Base-by-base conservation (phyloP, 2,113 vertebrate species). In the Channa maculata region DNA sequence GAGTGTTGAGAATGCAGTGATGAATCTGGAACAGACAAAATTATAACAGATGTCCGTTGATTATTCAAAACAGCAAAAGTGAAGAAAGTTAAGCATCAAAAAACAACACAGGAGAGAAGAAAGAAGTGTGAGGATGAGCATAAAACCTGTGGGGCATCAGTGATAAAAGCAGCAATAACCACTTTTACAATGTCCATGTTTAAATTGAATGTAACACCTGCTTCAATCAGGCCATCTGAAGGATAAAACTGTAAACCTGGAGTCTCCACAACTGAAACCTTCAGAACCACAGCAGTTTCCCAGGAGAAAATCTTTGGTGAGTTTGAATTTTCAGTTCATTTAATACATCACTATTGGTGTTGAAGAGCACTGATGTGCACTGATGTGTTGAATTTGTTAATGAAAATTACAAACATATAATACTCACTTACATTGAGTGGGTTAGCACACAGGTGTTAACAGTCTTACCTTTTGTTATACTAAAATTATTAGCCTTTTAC, bases 101-200 rank as follows among this genome's bases (percentile, higher is more conserved):
- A 24, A 24, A 24, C 24, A 24, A 24, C 24, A 24, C 1, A 10
- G 5, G 10, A 46, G n/a, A 10, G 14, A 39, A 12, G 36, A 55
- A 14, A 0, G 49, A 9, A 46, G 13, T 0, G 4, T 10, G 37
- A 39, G 5, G 49, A 72, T 2, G 38, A 59, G 38, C 6, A 59
- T 24, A 24, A 13, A 13, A 51, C 45, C 37, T 5, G 12, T 4
- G 12, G 61, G 38, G 53, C 24, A 24, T 24, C 24, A 24, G 24
- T 10, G 46, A 75, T 75, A 44, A 66, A 59, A 66, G 8, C 53
- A 58, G 8, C 45, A 37, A 8, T 2, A 59, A 66, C 9, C 9
- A 7, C 24, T 37, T 75, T 75, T 33, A 75, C 7, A 1, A 33
- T 38, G 71, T 36, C 15, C 8, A 45, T 53, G 54, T 44, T 24